These are phyloP conservation scores for Ovis canadensis DNA, from an alignment of 2,113 vertebrate genomes.

Conservation along the genomic window DNA sequence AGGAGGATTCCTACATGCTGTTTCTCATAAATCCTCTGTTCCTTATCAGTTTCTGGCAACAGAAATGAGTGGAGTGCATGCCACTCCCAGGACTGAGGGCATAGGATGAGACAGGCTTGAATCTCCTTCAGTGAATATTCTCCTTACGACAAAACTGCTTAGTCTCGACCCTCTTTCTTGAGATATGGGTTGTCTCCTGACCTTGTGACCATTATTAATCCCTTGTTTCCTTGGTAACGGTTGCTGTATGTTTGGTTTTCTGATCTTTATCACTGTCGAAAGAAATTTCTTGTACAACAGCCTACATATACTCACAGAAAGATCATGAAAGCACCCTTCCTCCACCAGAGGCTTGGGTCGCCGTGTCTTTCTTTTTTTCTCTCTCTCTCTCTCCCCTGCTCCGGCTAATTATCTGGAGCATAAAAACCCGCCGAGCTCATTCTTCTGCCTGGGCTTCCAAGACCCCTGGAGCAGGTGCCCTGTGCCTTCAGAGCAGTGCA, in stretches of 20 bases:
- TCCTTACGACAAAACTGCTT: neutral
- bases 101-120: neutral
- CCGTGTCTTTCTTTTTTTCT: rapidly evolving
- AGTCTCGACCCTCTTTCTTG: neutral
- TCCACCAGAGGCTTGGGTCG: neutral
- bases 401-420: neutral
- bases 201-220: neutral
- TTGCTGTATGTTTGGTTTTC: neutral
- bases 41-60: too few species aligned
- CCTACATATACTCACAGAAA: neutral
- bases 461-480: neutral
- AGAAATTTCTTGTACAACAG: neutral
- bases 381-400: neutral
- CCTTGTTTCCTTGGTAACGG: neutral
- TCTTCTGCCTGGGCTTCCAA: neutral
- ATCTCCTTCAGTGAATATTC: neutral
- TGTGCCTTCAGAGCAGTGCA: neutral
- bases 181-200: neutral
- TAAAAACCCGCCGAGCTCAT: neutral
- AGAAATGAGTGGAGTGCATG: rapidly evolving
- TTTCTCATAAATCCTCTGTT: too few species aligned
- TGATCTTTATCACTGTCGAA: neutral
- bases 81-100: too few species aligned
- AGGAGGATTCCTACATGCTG: too few species aligned
- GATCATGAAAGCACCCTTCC: neutral